phyloP scores from a whole-genome alignment of 2,888 invertebrate genomes.

The Mimachlamys varia region DNA sequence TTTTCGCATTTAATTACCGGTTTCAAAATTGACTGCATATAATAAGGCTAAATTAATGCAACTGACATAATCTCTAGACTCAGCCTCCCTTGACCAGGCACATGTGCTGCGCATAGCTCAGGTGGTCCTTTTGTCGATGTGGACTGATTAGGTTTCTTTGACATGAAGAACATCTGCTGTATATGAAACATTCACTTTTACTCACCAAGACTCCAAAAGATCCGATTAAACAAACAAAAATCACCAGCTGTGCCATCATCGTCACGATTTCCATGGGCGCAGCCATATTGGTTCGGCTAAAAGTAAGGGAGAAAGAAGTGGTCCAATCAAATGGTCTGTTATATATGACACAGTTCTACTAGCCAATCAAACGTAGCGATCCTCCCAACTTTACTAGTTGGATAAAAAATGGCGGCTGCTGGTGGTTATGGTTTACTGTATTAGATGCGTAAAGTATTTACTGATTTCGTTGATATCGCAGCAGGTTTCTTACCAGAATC shows the following conservation, averaged over 20 bases:
- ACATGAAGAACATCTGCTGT: background rate
- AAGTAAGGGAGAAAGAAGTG: slow-evolving; percentile 6
- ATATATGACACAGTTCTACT: background rate
- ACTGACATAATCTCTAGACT: background rate
- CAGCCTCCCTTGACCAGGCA: background rate
- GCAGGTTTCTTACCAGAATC: background rate
- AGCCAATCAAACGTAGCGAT: slow-evolving; percentile 54
- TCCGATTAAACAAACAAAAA: slow-evolving; percentile 40
- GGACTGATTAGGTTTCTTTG: background rate
- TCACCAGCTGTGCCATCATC: slow-evolving; percentile 13
- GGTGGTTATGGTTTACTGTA: background rate
- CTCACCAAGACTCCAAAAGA: slow-evolving; percentile 47
- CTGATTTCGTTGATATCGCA: slow-evolving; percentile 34
- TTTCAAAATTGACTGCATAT: too few relatives aligned
- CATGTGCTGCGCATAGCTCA: background rate
- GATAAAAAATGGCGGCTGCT: slow-evolving; percentile 56
- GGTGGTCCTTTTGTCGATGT: slow-evolving; percentile 20
- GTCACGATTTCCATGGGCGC: slow-evolving; percentile 59
- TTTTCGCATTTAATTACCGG: too few relatives aligned
- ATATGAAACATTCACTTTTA: background rate
- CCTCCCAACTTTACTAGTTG: slow-evolving; percentile 37
- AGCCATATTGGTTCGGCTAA: slow-evolving; percentile 64
- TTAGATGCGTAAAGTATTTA: slow-evolving; percentile 27
- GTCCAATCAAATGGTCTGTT: slow-evolving; percentile 49
- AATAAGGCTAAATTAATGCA: too few relatives aligned